Percentiles rank a stretch among this genome's conserved stretches.
These are phyloP conservation scores for Cynopterus brachyotis DNA, from an alignment of 2,113 vertebrate species.

Conservation along the genomic window DNA sequence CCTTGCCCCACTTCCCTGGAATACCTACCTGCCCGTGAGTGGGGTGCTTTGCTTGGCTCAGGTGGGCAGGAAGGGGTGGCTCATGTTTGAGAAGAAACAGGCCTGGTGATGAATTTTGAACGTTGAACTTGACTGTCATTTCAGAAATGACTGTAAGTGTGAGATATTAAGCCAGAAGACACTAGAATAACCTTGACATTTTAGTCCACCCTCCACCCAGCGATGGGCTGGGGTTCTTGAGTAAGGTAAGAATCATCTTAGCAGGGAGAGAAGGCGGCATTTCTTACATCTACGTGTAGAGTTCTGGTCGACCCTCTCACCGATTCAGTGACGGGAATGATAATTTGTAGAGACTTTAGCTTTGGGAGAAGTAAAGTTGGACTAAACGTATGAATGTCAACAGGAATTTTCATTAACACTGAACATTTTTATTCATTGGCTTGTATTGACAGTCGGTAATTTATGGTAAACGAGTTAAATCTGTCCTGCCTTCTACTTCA, in stretches of 20 bases:
- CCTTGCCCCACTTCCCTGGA: background rate
- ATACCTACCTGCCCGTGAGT: rapidly evolving
- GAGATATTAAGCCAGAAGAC: background rate
- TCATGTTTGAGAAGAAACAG: background rate
- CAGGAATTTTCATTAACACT: background rate
- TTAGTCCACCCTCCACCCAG: background rate
- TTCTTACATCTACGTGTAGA: background rate
- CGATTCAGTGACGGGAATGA: background rate
- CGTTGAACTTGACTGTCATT: background rate
- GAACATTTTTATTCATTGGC: background rate
- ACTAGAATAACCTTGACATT: background rate
- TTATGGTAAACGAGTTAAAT: background rate
- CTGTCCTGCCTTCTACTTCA: background rate
- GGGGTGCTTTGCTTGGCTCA: background rate
- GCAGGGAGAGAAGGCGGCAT: background rate
- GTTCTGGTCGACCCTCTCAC: background rate
- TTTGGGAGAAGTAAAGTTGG: background rate
- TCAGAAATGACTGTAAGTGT: background rate
- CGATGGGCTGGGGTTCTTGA: background rate
- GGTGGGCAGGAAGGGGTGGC: rapidly evolving
- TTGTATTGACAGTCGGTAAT: background rate
- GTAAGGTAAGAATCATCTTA: background rate
- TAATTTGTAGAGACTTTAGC: background rate
- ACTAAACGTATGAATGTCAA: background rate
- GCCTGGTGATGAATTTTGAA: background rate